Evolutionary conservation across 2,113 vertebrate genomes (phyloP).

Genomic region (Crotalus horridus): DNA sequence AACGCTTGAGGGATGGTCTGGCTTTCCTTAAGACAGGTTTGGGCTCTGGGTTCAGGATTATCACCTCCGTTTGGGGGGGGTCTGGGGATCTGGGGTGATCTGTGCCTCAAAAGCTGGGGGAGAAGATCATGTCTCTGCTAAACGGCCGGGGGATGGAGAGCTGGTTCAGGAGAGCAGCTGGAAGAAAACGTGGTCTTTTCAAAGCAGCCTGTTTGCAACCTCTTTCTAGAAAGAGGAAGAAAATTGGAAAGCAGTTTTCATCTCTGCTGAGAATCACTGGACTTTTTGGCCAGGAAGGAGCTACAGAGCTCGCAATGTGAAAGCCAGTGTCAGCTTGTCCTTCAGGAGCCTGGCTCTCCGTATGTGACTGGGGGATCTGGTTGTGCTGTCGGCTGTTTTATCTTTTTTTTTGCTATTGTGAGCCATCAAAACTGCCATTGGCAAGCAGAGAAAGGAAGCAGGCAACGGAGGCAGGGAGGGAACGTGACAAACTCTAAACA

Average conservation of each 20-base stretch:
- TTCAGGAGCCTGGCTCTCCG: neutral
- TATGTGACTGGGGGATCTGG: no score
- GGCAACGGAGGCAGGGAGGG: neutral
- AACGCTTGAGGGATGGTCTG: neutral
- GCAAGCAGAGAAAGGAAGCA: neutral
- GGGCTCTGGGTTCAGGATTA: neutral
- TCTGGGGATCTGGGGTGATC: neutral
- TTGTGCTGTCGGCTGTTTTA: neutral
- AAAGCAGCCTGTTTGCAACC: neutral
- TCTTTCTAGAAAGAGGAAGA: neutral
- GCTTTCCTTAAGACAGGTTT: neutral
- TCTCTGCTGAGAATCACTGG: conserved; percentile 21
- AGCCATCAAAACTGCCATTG: neutral
- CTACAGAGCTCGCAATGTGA: neutral
- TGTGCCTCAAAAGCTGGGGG: neutral
- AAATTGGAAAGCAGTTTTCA: neutral
- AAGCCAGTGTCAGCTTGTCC: neutral
- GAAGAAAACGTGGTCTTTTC: neutral
- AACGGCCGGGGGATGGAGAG: neutral
- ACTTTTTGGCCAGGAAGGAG: neutral
- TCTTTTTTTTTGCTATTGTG: neutral
- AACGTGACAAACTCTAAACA: neutral
- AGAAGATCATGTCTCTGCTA: neutral
- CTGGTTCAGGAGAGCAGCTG: neutral
- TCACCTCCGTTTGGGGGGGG: neutral